Conservation (phyloP, 2,113 vertebrate genomes). For the Mirounga angustirostris region DNA sequence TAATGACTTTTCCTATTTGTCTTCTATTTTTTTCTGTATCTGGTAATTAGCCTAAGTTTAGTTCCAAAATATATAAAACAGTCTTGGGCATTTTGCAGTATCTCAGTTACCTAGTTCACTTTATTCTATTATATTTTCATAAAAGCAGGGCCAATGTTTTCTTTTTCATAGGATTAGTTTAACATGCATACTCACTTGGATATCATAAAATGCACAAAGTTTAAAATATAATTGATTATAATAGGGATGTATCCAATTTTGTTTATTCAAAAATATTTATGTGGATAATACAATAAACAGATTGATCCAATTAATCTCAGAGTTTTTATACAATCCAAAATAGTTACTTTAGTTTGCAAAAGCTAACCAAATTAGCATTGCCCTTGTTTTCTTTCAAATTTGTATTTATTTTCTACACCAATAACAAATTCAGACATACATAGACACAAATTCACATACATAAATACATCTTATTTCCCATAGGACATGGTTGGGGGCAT, state of each 20-base stretch:
- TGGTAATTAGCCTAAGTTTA: background rate
- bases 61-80: background rate
- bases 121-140: background rate
- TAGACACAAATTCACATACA: background rate
- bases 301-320: background rate
- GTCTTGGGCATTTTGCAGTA: background rate
- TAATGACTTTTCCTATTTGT: background rate
- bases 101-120: background rate
- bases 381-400: background rate
- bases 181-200: background rate
- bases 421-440: background rate
- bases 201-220: background rate
- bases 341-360: background rate
- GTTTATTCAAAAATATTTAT: background rate
- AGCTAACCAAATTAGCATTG: background rate
- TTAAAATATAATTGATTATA: background rate
- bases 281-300: background rate
- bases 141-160: background rate
- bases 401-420: background rate
- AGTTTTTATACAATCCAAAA: background rate
- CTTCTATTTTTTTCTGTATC: background rate
- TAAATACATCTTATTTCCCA: background rate
- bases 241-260: background rate
- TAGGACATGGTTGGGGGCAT: background rate
- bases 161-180: background rate